phyloP scores from a whole-genome alignment of 2,113 vertebrate species.

The Siphamia tubifer region DNA sequence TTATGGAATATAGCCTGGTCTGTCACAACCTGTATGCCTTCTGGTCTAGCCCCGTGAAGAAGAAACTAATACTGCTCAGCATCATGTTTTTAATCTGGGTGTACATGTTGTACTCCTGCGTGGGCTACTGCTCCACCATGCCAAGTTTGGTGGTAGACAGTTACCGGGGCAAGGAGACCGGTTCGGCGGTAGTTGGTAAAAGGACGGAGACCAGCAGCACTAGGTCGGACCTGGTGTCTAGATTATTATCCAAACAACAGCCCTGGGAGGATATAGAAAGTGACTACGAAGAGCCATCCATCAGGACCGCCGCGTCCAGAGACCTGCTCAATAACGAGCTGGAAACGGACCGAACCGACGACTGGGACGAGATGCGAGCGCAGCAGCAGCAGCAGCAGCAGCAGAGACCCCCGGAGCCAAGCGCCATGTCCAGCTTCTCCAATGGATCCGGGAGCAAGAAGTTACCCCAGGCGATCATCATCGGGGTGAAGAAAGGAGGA shows the following conservation, averaged over 20 bases:
- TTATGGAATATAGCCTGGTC: slow-evolving; percentile 91
- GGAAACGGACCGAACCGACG: slow-evolving; percentile 68
- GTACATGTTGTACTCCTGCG: slow-evolving; percentile 93
- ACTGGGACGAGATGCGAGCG: slow-evolving; percentile 65
- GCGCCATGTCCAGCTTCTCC: slow-evolving; percentile 89
- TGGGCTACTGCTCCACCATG: slow-evolving; percentile 86
- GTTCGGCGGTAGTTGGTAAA: slow-evolving; percentile 36
- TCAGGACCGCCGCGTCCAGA: slow-evolving; percentile 68
- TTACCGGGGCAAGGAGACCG: slow-evolving; percentile 66
- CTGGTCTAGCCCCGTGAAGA: slow-evolving; percentile 82
- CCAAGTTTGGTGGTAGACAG: slow-evolving; percentile 79
- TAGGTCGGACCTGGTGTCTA: slow-evolving; percentile 73
- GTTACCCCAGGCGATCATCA: slow-evolving; percentile 92
- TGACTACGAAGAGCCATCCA: slow-evolving; percentile 76
- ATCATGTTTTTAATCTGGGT: slow-evolving; percentile 95
- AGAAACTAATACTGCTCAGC: slow-evolving; percentile 85
- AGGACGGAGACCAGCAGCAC: slow-evolving; percentile 64
- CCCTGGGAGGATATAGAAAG: slow-evolving; percentile 79
- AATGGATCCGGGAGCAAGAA: slow-evolving; percentile 91
- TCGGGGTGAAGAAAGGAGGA: slow-evolving; percentile 94
- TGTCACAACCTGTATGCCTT: slow-evolving; percentile 78
- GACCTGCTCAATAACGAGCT: slow-evolving; percentile 75
- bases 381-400: slow-evolving; percentile 2
- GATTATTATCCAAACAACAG: slow-evolving; percentile 72
- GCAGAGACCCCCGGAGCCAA: slow-evolving; percentile 70